Evolutionary conservation across 2,888 invertebrate genomes (phyloP).

Genomic region (Dromius quadrimaculatus): DNA sequence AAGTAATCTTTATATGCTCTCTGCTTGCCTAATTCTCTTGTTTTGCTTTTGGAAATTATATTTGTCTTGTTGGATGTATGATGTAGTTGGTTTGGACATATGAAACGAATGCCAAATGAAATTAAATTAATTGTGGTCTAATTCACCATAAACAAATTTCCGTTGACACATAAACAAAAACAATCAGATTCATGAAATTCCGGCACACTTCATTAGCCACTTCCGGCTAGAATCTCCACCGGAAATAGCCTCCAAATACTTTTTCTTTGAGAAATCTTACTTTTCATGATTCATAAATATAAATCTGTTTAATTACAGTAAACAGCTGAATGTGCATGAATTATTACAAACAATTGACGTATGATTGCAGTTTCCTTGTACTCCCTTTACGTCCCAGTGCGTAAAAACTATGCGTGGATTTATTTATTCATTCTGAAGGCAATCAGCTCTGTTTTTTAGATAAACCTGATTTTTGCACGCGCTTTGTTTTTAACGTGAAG

Average conservation of each 20-base stretch:
- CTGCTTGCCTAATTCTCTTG: too few relatives aligned
- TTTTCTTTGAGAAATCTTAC: constrained; percentile 12
- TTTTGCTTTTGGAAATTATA: too few relatives aligned
- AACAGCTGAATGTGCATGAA: too few relatives aligned
- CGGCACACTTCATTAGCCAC: neutral
- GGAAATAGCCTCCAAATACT: constrained; percentile 1
- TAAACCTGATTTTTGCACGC: constrained; percentile 5
- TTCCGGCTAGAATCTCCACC: constrained; percentile 17
- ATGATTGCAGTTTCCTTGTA: constrained; percentile 1
- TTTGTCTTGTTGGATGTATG: too few relatives aligned
- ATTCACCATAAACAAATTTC: constrained; percentile 9
- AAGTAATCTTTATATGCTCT: too few relatives aligned
- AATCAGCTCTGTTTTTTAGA: neutral
- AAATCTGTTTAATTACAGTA: too few relatives aligned
- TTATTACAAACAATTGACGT: constrained; percentile 6
- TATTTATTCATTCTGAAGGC: neutral
- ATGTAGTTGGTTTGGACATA: too few relatives aligned
- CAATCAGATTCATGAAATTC: constrained; percentile 13
- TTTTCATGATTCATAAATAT: neutral
- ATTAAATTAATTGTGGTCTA: neutral
- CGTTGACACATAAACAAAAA: constrained; percentile 3
- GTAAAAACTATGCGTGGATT: neutral
- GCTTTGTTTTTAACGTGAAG: too few relatives aligned
- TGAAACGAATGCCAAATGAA: too few relatives aligned
- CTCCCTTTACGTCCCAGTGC: neutral